Conservation (phyloP, 2,113 vertebrate species). For the Megalops atlanticus region DNA sequence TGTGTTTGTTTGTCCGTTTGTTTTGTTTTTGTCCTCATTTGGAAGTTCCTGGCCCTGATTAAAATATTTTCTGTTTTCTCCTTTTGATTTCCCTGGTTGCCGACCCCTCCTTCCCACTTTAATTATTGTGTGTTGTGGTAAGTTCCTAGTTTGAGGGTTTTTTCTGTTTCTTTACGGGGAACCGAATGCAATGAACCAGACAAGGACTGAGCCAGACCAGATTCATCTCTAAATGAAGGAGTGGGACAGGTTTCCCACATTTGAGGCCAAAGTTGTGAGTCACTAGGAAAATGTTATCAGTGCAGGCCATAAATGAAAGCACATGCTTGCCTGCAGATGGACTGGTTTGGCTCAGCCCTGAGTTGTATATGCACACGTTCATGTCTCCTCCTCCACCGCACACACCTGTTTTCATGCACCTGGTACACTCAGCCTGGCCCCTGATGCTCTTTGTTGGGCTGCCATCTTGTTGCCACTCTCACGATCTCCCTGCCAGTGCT, state of each 20-base stretch:
- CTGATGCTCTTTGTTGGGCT: background rate
- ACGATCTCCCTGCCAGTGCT: background rate
- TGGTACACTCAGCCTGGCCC: conserved; percentile 18
- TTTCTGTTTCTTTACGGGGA: conserved; percentile 57
- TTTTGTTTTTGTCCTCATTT: conserved; percentile 81
- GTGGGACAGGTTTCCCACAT: background rate
- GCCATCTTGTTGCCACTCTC: background rate
- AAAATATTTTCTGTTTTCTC: conserved; percentile 99
- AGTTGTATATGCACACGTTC: conserved; percentile 20
- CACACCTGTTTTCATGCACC: conserved; percentile 27
- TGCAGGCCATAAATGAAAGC: background rate
- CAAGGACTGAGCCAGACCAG: conserved; percentile 39
- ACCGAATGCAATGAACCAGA: conserved; percentile 35
- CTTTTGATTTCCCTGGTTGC: conserved; percentile 92
- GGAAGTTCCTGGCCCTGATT: conserved; percentile 85
- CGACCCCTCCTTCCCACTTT: conserved; percentile 95
- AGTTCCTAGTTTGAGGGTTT: conserved; percentile 90
- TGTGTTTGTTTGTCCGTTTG: conserved; percentile 63
- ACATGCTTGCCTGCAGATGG: background rate
- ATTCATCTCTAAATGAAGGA: background rate
- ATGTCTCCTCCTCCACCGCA: conserved; percentile 25
- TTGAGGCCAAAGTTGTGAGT: background rate
- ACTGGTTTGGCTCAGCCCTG: conserved; percentile 45
- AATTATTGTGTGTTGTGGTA: conserved; percentile 99
- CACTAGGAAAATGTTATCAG: background rate